Conservation (phyloP, 2,113 vertebrate species). For the Sylvilagus bachmani region DNA sequence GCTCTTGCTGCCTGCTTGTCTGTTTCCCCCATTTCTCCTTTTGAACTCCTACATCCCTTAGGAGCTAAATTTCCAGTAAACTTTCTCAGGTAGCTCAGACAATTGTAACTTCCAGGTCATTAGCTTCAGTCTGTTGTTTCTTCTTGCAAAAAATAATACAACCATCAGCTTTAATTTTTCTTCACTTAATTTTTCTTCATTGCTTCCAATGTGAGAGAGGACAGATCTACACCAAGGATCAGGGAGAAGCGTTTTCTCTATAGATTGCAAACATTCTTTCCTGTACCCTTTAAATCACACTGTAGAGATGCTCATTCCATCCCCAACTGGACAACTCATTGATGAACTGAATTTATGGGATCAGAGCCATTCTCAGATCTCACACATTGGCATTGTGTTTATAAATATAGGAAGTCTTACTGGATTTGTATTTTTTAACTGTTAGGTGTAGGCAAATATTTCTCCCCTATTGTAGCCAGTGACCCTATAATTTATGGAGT, state of each 20-base stretch:
- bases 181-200: conserved; percentile 26
- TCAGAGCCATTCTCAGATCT: not conserved
- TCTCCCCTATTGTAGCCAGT: not conserved
- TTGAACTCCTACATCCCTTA: not conserved
- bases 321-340: not conserved
- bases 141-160: conserved; percentile 28
- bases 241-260: not conserved
- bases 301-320: too few relatives aligned
- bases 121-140: conserved; percentile 17
- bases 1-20: not conserved
- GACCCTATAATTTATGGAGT: not conserved
- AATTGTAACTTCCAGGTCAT: not conserved
- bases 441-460: not conserved
- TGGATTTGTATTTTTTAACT: conserved; percentile 6
- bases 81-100: not conserved
- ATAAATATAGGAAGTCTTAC: not conserved
- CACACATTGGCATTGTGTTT: not conserved
- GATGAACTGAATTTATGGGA: not conserved
- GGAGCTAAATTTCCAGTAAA: not conserved
- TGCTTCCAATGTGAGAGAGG: not conserved
- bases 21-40: not conserved
- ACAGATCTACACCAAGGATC: not conserved
- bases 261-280: not conserved
- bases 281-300: not conserved
- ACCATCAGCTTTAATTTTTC: not conserved